Percentiles rank a stretch among this genome's conserved stretches.
Evolutionary conservation across 2,797 vertebrate genomes (phyloP).

Genomic region (Oceanodroma leucorhoa): DNA sequence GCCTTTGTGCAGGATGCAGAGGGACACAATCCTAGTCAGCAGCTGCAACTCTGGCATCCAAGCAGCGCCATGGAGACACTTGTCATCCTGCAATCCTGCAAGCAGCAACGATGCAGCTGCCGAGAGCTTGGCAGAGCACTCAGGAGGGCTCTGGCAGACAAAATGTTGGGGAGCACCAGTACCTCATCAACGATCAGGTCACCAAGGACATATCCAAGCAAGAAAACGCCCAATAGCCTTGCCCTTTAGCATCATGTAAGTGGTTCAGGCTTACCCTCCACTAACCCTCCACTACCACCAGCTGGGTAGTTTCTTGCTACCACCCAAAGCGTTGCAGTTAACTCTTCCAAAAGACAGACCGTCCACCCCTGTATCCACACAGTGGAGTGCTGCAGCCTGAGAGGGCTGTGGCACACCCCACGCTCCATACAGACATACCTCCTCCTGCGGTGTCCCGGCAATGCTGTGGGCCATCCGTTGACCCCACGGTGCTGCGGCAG

Average conservation of each 20-base stretch:
- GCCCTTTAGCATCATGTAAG: neutral
- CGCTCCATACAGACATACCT: fast-evolving
- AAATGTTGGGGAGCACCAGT: neutral
- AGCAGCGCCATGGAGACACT: fast-evolving
- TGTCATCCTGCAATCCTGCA: neutral
- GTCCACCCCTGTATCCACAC: neutral
- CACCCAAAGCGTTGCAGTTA: neutral
- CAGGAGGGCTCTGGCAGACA: neutral
- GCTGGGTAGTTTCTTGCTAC: neutral
- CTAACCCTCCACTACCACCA: neutral
- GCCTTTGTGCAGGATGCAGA: neutral
- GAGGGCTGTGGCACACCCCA: neutral
- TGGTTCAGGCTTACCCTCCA: neutral
- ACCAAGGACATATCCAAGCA: neutral
- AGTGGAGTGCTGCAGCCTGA: neutral
- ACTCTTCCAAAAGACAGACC: neutral
- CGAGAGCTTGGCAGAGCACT: neutral
- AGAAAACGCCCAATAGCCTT: neutral
- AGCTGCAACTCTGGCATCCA: neutral
- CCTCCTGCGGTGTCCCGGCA: neutral
- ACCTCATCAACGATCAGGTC: neutral
- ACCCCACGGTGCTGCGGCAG: neutral
- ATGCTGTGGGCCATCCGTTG: neutral
- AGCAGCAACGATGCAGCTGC: neutral
- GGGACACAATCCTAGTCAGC: neutral